Base-by-base conservation (phyloP, 2,888 invertebrate genomes). In the Thymelicus sylvestris region DNA sequence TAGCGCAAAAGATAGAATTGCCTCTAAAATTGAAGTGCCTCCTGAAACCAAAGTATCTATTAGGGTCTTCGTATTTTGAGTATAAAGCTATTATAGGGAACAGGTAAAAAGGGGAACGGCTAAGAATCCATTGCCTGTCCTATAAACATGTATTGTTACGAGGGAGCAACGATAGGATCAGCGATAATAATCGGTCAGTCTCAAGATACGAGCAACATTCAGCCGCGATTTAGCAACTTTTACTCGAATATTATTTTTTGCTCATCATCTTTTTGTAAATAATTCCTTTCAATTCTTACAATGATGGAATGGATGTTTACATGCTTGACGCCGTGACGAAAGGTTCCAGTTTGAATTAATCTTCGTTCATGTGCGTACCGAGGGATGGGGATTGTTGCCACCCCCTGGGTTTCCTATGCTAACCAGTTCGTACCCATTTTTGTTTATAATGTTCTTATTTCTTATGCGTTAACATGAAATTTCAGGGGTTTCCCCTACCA, bases 101-200 rank as follows among this genome's bases (percentile, higher is more conserved):
- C 68, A 47, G 47, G 63, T 63, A 68, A 68, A 68, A 68, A 63
- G 63, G 62, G 68, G 63, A 68, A 47, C 52, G 68, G 57, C 63
- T 68, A 31, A 64, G 63, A 64, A 48, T 57, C 64, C 57, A 64
- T 69, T 64, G 69, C 48, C n/a, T 69, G 64, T 64, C 69, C 69
- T 59, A 69, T 69, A 69, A 69, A 69, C 64, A 69, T 69, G 69
- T 69, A 69, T 69, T 69, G 69, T 69, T 69, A 69, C 64, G 69
- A 64, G 57, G 63, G 48, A 63, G 55, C 55, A 2, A 12, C 68
- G 62, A 68, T 69, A 69, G 64, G 63, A 69, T 69, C 48, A 62
- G 48, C 24, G 69, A 64, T 69, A 64, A 69, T 64, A 69, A 69
- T 69, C 63, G 69, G 57, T 59, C 57, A 48, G 64, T 10, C 48